Base-by-base conservation (phyloP, 2,113 vertebrate genomes). In the Orientallactaga bullata region DNA sequence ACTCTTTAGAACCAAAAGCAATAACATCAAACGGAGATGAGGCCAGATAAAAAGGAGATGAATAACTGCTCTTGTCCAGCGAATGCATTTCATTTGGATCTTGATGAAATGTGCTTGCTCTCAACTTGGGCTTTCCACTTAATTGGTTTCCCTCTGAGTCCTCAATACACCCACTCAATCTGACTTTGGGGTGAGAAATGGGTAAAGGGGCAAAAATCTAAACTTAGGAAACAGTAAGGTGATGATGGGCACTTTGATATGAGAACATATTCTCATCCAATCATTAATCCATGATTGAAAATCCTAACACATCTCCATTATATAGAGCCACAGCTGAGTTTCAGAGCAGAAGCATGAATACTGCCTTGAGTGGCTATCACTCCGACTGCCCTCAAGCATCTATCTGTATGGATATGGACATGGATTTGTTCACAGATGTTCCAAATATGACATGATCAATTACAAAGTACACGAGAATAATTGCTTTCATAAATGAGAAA, bases 1-100 rank as follows among this genome's bases (percentile, higher is more conserved):
- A 81, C 76, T 89, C 76, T 92, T 94, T 85, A 90, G 85, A 82
- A 88, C 21, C 63, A 76, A 88, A 88, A 28, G 8, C 35, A 61
- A 28, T 20, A 82, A 26, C 11, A 37, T 26, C 47, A 37, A 37
- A 71, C 21, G 66, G 24, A 32, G 55, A 91, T 47, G 26, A 90
- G 16, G 11, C n/a, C 42, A 21, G 13, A 28, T 66, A 5, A 88
- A 93, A 77, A 76, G 30, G n/a, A 89, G 61, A 61, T 42, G 55
- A 88, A 61, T 91, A 39, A 83, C 3, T 60, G 20, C 8, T 77
- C 37, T 79, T 84, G 5, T 58, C 28, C 42, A 91, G 66, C 1
- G 28, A 80, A 72, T 3, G 78, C 26, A 87, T 66, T 68, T 51
- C 15, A 74, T 58, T 68, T 81, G 20, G 37, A 23, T 8, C 37